phyloP scores from a whole-genome alignment of 64 coral and sea anemone genomes.

The Hydrozoanthus tunicans region DNA sequence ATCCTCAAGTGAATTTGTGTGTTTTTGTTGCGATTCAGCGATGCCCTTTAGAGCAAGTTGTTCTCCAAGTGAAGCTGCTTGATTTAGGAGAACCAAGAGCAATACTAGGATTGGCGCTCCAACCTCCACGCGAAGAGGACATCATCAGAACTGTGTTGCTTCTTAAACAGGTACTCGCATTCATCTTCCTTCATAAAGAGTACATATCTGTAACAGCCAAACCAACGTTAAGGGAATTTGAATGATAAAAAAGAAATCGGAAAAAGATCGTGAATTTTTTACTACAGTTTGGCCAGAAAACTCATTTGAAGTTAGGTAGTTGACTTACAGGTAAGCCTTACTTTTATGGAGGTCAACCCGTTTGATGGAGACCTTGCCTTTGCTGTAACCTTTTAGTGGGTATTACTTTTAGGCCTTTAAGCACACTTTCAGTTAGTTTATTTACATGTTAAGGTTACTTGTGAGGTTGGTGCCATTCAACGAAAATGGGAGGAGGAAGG shows the following conservation, averaged over 20 bases:
- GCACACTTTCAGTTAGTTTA: too few species aligned
- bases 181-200: neutral
- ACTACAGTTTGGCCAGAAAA: neutral
- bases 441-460: too few species aligned
- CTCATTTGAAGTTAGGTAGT: too few species aligned
- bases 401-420: too few species aligned
- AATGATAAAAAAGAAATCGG: too few species aligned
- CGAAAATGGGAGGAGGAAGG: too few species aligned
- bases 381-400: neutral
- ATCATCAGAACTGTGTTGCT: constrained; percentile 90
- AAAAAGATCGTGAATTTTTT: neutral
- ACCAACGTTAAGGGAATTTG: neutral
- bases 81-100: constrained; percentile 86
- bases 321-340: neutral
- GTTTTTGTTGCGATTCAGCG: constrained; percentile 37
- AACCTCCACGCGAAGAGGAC: constrained; percentile 89
- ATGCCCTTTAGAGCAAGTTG: constrained; percentile 79
- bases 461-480: too few species aligned
- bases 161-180: constrained; percentile 81
- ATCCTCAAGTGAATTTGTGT: too few species aligned
- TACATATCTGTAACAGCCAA: neutral
- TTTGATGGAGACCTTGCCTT: constrained; percentile 96
- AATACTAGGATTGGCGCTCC: constrained; percentile 83
- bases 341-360: constrained; percentile 80
- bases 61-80: constrained; percentile 90